These are phyloP conservation scores for Tetranychus urticae DNA, from an alignment of 1,140 invertebrate genomes.

Conservation along the genomic window DNA sequence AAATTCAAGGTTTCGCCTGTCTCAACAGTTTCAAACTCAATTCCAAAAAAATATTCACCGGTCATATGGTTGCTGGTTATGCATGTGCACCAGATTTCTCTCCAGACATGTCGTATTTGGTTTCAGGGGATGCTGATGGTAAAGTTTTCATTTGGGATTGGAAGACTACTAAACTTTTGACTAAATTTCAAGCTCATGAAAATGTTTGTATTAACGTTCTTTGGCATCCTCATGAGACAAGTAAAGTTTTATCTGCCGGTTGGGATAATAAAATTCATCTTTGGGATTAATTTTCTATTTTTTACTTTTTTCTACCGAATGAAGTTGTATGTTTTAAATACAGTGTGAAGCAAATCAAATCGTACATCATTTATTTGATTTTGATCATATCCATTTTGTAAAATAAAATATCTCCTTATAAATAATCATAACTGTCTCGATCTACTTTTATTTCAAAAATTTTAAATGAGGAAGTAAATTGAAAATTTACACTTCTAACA, in stretches of 20 bases:
- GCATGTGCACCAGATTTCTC: conserved; percentile 92
- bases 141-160: conserved; percentile 98
- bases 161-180: conserved; percentile 93
- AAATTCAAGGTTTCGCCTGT: conserved; percentile 91
- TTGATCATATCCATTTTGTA: no score
- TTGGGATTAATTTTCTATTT: conserved; percentile 49
- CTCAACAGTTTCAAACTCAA: conserved; percentile 92
- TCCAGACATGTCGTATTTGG: conserved; percentile 95
- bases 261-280: conserved; percentile 97
- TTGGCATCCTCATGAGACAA: conserved; percentile 98
- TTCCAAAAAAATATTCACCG: conserved; percentile 87
- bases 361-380: no score
- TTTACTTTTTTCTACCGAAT: no score
- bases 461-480: no score
- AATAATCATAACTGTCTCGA: no score
- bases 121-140: conserved; percentile 97
- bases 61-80: conserved; percentile 98
- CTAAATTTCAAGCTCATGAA: conserved; percentile 94
- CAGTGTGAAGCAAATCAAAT: no score
- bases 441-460: no score
- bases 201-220: conserved; percentile 77
- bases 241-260: conserved; percentile 78
- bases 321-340: no score
- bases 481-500: no score
- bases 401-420: no score